Evolutionary conservation across 2,113 vertebrate genomes (phyloP), one percentile per base, ranked within the genome.

Genomic region (Lethenteron camtschaticum): DNA sequence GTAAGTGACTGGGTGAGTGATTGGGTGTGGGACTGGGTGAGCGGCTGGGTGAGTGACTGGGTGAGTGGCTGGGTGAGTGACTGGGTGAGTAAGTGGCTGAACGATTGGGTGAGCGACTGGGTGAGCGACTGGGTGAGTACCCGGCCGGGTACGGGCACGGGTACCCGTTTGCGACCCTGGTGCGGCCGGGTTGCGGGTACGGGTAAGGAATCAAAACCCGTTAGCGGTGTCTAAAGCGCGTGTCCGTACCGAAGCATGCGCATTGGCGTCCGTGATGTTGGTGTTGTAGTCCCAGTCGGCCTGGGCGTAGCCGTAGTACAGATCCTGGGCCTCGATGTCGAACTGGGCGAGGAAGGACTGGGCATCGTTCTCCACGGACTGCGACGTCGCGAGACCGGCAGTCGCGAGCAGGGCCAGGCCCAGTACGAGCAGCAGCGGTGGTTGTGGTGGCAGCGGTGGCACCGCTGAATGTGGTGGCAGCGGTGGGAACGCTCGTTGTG

Each of bases 251-350:
- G 90, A 79, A 75, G 84, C 84, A 57, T 76, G 76, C 6, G 81
- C 79, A 75, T 85, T 99, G 75, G 89, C 85, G 5, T 85, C 71
- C 0, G 81, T 85, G 77, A 99, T 91, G 76, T 99, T 79, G 68
- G 84, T 95, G 76, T 96, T 95, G 79, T 95, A 96, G 60, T 80
- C 75, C 91, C 94, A 99, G 70, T 88, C 86, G 70, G 90, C 87
- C 75, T 95, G 74, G 2, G 85, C 81, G 72, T 70, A 80, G 70
- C 84, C 74, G 79, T 95, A 82, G 79, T 78, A 82, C 3, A 78
- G 68, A 0, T 60, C 0, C 69, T 82, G 83, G 57, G 83, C 90
- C 2, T 78, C 55, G 2, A 1, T 3, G 68, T 84, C 82, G 70
- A 90, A 96, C 2, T 12, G 68, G 11, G 73, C 1, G 75, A 99